These are phyloP conservation scores for Bembecia ichneumoniformis DNA, from an alignment of 2,888 invertebrate genomes.

Conservation along the genomic window DNA sequence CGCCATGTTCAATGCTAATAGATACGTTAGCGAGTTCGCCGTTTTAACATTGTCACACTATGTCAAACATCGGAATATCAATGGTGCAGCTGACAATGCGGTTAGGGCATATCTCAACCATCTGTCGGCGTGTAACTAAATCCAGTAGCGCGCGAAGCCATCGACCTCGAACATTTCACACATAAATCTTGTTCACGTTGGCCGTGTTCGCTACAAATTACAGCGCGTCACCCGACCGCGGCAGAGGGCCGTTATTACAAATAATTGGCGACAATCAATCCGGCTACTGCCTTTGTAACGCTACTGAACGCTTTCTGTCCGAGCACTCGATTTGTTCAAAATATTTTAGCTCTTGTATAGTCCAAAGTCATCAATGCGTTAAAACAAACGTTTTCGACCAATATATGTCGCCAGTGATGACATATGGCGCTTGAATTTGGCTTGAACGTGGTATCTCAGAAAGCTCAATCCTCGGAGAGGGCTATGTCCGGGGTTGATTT, in stretches of 20 bases:
- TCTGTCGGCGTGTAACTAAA: neutral
- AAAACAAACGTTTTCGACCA: too few species aligned
- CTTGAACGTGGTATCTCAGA: too few species aligned
- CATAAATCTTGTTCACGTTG: slow-evolving; percentile 44
- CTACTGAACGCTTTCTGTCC: slow-evolving; percentile 5
- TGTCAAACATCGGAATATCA: neutral
- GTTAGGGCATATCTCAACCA: neutral
- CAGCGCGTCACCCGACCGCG: slow-evolving; percentile 40
- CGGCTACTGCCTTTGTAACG: slow-evolving; percentile 41
- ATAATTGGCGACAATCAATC: slow-evolving; percentile 67
- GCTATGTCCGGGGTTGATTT: too few species aligned
- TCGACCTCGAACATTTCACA: slow-evolving; percentile 54
- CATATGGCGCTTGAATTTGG: too few species aligned
- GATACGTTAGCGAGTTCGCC: too few species aligned
- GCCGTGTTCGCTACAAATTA: slow-evolving; percentile 44
- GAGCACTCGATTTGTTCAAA: neutral
- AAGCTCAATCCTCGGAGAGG: too few species aligned
- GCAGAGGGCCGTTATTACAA: slow-evolving; percentile 49
- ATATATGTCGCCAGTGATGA: too few species aligned
- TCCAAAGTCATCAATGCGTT: too few species aligned
- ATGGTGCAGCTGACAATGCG: neutral
- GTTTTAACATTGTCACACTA: too few species aligned
- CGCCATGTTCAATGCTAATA: too few species aligned
- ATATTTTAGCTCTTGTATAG: too few species aligned
- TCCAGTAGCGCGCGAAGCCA: slow-evolving; percentile 15